Percentiles rank a stretch among this genome's conserved stretches.
phyloP scores from a whole-genome alignment of 2,797 vertebrate genomes.

The Australoheros facetus region DNA sequence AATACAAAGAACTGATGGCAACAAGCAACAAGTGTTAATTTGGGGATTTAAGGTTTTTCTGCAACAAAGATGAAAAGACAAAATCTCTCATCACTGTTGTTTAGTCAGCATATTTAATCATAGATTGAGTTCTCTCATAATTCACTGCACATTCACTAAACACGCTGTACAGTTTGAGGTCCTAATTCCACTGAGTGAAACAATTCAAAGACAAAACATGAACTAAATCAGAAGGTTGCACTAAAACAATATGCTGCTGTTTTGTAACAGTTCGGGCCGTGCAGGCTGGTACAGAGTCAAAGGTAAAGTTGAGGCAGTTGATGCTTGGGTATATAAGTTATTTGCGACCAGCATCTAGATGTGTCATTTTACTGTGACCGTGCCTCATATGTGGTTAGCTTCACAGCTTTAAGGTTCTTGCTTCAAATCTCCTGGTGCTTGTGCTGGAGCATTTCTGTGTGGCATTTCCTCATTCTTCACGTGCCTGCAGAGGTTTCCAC shows the following conservation, averaged over 20 bases:
- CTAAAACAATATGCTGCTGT: neutral
- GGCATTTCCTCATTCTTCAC: neutral
- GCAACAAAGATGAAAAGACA: neutral
- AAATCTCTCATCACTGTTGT: neutral
- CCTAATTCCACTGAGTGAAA: neutral
- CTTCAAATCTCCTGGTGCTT: neutral
- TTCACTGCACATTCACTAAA: neutral
- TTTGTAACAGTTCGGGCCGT: neutral
- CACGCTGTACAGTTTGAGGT: neutral
- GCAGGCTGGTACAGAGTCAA: neutral
- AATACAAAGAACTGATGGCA: neutral
- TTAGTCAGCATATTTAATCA: slow-evolving; percentile 8
- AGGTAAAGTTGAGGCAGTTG: neutral
- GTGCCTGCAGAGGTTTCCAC: neutral
- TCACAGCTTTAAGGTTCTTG: neutral
- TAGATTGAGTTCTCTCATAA: neutral
- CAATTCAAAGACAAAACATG: neutral
- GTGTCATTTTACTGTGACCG: too few relatives aligned
- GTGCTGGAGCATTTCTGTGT: neutral
- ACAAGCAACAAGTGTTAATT: neutral
- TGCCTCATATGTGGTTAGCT: neutral
- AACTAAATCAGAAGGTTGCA: neutral
- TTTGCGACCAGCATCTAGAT: too few relatives aligned
- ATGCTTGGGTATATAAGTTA: too few relatives aligned
- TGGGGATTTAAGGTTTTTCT: slow-evolving; percentile 6